Conservation (phyloP, 2,797 vertebrate genomes). For the Tachyglossus aculeatus region DNA sequence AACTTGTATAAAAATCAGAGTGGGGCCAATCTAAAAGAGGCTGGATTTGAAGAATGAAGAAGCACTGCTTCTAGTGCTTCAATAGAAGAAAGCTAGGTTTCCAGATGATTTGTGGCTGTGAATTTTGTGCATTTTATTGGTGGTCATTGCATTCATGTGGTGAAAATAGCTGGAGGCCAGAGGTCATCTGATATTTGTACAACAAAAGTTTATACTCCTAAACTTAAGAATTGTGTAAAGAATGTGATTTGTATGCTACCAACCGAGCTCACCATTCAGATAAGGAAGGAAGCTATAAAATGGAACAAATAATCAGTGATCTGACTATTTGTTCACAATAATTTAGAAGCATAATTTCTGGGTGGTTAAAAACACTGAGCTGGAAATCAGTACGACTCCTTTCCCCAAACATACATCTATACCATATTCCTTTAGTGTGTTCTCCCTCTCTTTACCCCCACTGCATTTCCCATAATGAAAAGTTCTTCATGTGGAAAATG, state of each 20-base stretch:
- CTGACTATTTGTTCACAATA: background rate
- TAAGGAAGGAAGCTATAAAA: slow-evolving; percentile 31
- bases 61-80: slow-evolving; percentile 42
- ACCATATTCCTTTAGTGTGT: background rate
- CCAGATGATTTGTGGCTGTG: slow-evolving; percentile 21
- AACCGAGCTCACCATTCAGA: slow-evolving; percentile 26
- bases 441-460: background rate
- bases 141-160: background rate
- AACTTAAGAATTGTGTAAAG: background rate
- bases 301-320: slow-evolving; percentile 12
- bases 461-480: background rate
- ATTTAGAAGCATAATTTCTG: background rate
- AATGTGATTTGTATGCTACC: background rate
- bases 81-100: slow-evolving; percentile 17
- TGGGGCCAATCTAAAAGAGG: slow-evolving; percentile 16
- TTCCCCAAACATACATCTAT: accelerated
- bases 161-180: slow-evolving; percentile 11
- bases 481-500: background rate
- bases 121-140: background rate
- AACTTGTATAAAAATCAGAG: background rate
- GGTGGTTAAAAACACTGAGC: background rate
- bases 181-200: background rate
- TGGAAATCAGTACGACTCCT: background rate
- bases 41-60: slow-evolving; percentile 13
- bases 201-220: slow-evolving; percentile 8